Evolutionary conservation across 2,888 invertebrate genomes (phyloP), one percentile per base, ranked within the genome.

Genomic region (Geotrupes spiniger): DNA sequence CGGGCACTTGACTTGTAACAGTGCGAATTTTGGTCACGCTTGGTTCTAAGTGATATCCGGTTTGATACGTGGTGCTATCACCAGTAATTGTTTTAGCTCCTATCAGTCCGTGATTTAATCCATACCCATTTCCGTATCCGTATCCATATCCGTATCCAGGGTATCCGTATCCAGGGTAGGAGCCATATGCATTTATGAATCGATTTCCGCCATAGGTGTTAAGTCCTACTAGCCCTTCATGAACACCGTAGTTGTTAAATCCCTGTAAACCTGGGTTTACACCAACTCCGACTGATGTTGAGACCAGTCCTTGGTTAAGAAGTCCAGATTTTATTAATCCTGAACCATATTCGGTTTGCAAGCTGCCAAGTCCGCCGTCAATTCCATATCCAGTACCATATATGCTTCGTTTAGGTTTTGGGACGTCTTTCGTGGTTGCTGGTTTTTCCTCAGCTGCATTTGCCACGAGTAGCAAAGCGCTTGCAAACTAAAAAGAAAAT

Each of bases 1-100:
- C 59, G 21, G 51, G 53, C 11, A 69, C 65, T n/a, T 45, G 42
- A 29, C 46, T 46, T 12, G 31, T 40, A 5, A 50, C 33, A 10
- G 41, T 36, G 15, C 15, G 12, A 8, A 33, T 33, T 33, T 33
- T 12, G 29, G 45, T 45, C 10, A 46, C 14, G 39, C 40, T 44
- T 11, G 45, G 50, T 21, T 21, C 21, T 6, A 21, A 21, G 6
- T 21, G 21, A 21, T 21, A 21, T 4, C 21, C 21, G 6, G 21
- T 21, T 3, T 21, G 21, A 6, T 21, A 21, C 21, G 21, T 21
- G 21, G 21, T 21, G 6, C 21, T 21, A 21, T 21, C 21, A 6
- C 21, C 21, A 6, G 21, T n/a, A n/a, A n/a, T n/a, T n/a, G n/a
- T 21, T 21, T 21, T 21, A 6, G 3, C 3, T 4, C 21, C 21